Percentiles rank a stretch among this genome's conserved stretches.
phyloP scores from a whole-genome alignment of 2,888 invertebrate genomes.

The Lacanobia oleracea region DNA sequence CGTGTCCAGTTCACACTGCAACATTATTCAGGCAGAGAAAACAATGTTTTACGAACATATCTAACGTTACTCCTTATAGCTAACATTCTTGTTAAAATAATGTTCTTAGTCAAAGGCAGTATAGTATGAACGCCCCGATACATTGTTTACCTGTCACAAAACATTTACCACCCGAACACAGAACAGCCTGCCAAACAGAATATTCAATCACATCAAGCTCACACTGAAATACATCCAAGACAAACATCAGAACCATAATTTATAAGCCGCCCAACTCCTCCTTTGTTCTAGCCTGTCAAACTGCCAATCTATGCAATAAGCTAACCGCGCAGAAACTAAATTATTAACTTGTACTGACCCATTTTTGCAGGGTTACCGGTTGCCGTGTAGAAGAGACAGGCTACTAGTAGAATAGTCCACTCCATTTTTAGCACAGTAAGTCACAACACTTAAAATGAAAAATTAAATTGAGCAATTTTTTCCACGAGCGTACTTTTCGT shows the following conservation, averaged over 20 bases:
- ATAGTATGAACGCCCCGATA: neutral
- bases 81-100: neutral
- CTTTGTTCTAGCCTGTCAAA: slow-evolving; percentile 79
- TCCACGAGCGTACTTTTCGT: slow-evolving; percentile 68
- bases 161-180: neutral
- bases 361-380: slow-evolving; percentile 87
- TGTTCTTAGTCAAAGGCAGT: neutral
- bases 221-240: slow-evolving; percentile 60
- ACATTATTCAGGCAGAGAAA: neutral
- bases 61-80: neutral
- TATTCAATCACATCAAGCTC: slow-evolving; percentile 49
- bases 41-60: neutral
- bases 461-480: slow-evolving; percentile 70
- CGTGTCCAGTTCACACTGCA: neutral
- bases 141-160: slow-evolving; percentile 19
- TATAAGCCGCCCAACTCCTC: slow-evolving; percentile 64
- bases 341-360: slow-evolving; percentile 85
- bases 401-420: slow-evolving; percentile 76
- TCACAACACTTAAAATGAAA: slow-evolving; percentile 68
- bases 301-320: slow-evolving; percentile 78
- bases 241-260: slow-evolving; percentile 60
- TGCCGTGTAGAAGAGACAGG: slow-evolving; percentile 74
- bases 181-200: slow-evolving; percentile 37
- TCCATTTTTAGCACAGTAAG: slow-evolving; percentile 78
- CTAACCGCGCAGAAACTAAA: slow-evolving; percentile 77